Evolutionary conservation across 2,113 vertebrate species (phyloP).

Genomic region (Ailurus styani): DNA sequence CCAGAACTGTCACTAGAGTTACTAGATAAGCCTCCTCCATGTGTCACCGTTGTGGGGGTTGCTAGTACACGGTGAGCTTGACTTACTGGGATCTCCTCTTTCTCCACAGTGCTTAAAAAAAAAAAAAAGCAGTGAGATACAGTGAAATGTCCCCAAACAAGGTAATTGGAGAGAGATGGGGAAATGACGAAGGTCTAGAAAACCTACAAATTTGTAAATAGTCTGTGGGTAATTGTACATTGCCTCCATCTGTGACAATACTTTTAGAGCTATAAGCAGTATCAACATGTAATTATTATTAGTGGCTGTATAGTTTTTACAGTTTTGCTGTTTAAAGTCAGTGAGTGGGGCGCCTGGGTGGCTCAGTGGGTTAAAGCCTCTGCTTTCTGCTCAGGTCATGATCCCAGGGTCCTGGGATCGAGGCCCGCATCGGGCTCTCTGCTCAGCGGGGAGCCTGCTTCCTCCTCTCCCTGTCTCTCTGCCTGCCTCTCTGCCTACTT

Average conservation of each 20-base stretch:
- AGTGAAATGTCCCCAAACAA: not conserved
- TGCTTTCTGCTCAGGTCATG: too few species aligned
- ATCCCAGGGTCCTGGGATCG: too few species aligned
- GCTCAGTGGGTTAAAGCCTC: too few species aligned
- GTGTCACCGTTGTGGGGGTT: not conserved
- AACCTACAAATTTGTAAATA: not conserved
- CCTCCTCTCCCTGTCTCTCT: too few species aligned
- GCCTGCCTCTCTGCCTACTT: too few species aligned
- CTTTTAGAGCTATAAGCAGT: not conserved
- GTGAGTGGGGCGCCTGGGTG: too few species aligned
- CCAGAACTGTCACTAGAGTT: not conserved
- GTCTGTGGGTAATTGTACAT: not conserved
- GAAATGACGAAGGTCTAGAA: not conserved
- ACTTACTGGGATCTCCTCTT: not conserved
- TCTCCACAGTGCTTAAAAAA: not conserved
- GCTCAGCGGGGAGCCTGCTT: too few species aligned
- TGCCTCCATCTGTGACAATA: not conserved
- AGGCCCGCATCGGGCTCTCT: too few species aligned
- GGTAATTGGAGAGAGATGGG: not conserved
- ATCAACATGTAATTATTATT: not conserved
- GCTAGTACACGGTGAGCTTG: not conserved
- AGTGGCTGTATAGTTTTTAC: not conserved
- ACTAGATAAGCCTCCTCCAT: too few species aligned
- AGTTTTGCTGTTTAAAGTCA: not conserved
- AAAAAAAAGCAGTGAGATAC: not conserved